Evolutionary conservation across 1,140 invertebrate genomes (phyloP).

Genomic region (Cydia splendana): DNA sequence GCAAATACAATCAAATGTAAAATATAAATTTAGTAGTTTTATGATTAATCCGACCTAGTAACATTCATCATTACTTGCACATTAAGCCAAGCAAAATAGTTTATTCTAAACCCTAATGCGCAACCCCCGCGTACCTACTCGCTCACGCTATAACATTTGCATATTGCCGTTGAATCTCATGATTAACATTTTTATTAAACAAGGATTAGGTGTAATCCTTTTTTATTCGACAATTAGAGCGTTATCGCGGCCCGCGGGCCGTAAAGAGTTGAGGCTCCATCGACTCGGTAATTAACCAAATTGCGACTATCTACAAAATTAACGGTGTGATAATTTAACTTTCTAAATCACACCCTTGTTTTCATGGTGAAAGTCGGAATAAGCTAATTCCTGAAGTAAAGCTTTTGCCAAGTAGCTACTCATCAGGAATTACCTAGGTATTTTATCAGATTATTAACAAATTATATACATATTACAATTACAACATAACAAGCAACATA

Average conservation of each 20-base stretch:
- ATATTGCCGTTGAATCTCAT: conserved; percentile 19
- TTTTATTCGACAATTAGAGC: conserved; percentile 72
- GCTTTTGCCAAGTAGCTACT: neutral
- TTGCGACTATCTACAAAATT: conserved; percentile 64
- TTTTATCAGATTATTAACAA: neutral
- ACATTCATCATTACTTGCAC: too few species aligned
- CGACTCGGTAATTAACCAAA: conserved; percentile 72
- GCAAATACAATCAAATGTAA: too few species aligned
- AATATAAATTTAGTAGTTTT: too few species aligned
- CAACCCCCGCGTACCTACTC: neutral
- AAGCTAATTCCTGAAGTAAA: neutral
- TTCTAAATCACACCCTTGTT: conserved; percentile 5
- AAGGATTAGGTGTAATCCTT: conserved; percentile 76
- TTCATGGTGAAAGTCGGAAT: neutral
- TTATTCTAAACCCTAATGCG: neutral
- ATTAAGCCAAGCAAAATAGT: neutral
- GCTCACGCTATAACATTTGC: conserved; percentile 23
- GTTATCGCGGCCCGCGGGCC: conserved; percentile 67
- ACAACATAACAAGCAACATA: too few species aligned
- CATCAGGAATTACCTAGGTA: too few species aligned
- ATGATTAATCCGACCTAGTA: too few species aligned
- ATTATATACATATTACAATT: neutral
- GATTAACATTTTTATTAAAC: conserved; percentile 54
- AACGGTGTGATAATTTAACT: conserved; percentile 36
- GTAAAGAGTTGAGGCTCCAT: conserved; percentile 77